A percentile compares a stretch with the other conserved stretches of the same genome.
phyloP scores from a whole-genome alignment of 2,797 vertebrate genomes.

The Dromococcyx pavoninus region DNA sequence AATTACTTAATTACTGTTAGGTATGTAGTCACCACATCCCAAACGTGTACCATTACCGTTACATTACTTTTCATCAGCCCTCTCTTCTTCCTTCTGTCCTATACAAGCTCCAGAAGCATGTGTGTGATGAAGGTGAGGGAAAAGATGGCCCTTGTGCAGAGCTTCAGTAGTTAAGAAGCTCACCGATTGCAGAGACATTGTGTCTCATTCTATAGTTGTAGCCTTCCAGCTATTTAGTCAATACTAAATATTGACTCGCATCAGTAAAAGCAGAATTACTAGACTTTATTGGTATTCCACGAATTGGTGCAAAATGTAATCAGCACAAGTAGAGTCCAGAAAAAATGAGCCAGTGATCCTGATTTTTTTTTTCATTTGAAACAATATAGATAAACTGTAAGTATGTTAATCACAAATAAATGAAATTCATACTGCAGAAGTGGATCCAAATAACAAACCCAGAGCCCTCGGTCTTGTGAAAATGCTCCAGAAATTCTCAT shows the following conservation, averaged over 20 bases:
- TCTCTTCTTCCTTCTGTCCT: background rate
- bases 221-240: background rate
- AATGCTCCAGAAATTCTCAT: background rate
- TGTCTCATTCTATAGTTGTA: background rate
- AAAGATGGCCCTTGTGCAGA: background rate
- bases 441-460: background rate
- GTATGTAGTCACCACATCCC: background rate
- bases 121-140: background rate
- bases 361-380: background rate
- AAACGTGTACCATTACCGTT: background rate
- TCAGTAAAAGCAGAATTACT: background rate
- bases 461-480: background rate
- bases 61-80: background rate
- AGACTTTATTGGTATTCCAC: background rate
- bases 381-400: background rate
- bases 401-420: background rate
- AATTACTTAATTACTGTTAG: background rate
- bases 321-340: background rate
- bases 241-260: background rate
- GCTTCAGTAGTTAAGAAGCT: background rate
- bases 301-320: background rate
- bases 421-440: background rate
- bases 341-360: background rate
- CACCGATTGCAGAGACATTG: rapidly evolving
- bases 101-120: background rate